A percentile compares a stretch with the other conserved stretches of the same genome.
phyloP scores from a whole-genome alignment of 2,113 vertebrate species.

The Lonchura striata region DNA sequence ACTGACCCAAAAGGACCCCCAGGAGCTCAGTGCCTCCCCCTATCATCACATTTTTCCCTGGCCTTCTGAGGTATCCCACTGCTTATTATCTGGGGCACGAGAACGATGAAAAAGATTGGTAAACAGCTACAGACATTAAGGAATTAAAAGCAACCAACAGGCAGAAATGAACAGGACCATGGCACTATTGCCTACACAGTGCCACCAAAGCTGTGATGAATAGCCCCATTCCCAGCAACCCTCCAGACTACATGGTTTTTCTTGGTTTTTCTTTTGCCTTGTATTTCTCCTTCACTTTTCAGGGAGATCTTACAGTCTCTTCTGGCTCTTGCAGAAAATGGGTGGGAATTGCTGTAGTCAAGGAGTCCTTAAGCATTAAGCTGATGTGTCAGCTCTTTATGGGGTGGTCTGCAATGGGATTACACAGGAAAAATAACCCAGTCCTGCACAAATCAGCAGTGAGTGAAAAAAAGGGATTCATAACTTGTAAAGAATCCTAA shows the following conservation, averaged over 20 bases:
- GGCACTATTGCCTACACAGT: not conserved
- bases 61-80: not conserved
- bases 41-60: accelerated
- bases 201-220: not conserved
- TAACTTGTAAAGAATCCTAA: not conserved
- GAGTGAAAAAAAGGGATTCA: not conserved
- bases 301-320: not conserved
- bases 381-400: not conserved
- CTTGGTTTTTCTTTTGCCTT: not conserved
- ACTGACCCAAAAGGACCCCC: not conserved
- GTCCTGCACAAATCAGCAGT: not conserved
- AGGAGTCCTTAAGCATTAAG: not conserved
- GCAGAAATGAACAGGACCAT: not conserved
- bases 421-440: not conserved
- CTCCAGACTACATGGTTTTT: not conserved
- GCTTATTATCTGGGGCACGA: not conserved
- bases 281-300: not conserved
- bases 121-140: not conserved
- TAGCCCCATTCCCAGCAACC: not conserved
- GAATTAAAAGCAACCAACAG: not conserved
- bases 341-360: not conserved
- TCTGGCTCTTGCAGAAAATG: not conserved
- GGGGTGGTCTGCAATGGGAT: not conserved
- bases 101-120: not conserved
- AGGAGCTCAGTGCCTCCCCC: not conserved